A percentile compares a stretch with the other conserved stretches of the same genome.
phyloP scores from a whole-genome alignment of 2,113 vertebrate genomes.

The Vidua chalybeata region DNA sequence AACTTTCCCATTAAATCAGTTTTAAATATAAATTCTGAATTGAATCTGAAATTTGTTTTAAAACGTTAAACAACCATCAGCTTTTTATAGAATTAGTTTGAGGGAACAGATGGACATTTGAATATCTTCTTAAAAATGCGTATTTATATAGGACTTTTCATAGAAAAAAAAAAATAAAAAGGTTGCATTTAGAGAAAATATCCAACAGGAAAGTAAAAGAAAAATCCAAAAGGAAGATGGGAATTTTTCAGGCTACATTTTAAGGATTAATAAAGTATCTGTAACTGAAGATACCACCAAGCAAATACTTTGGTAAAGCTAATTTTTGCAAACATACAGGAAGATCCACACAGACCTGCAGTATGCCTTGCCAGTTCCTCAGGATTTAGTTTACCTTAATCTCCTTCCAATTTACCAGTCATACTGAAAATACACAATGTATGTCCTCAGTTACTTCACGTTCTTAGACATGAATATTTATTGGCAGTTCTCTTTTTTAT shows the following conservation, averaged over 20 bases:
- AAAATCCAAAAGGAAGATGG: not conserved
- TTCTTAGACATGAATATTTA: not conserved
- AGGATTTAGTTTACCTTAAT: not conserved
- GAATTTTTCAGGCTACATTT: not conserved
- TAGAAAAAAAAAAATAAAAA: not conserved
- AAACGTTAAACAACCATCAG: not conserved
- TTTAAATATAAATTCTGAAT: not conserved
- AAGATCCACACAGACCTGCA: not conserved
- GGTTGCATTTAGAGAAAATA: not conserved
- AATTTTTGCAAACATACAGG: not conserved
- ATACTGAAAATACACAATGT: not conserved
- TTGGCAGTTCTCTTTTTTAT: not conserved
- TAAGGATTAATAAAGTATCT: not conserved
- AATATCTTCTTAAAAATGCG: constrained; percentile 3
- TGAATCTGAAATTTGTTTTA: not conserved
- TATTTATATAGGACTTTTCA: not conserved
- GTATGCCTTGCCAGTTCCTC: not conserved
- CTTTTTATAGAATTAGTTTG: constrained; percentile 8
- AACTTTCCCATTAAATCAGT: not conserved
- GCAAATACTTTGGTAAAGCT: not conserved
- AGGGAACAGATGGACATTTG: constrained; percentile 39
- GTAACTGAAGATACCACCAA: not conserved
- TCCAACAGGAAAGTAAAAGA: not conserved
- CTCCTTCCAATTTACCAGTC: not conserved
- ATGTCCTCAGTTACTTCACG: not conserved